Evolutionary conservation across 2,888 invertebrate species (phyloP).

Genomic region (Mechanitis messenoides): DNA sequence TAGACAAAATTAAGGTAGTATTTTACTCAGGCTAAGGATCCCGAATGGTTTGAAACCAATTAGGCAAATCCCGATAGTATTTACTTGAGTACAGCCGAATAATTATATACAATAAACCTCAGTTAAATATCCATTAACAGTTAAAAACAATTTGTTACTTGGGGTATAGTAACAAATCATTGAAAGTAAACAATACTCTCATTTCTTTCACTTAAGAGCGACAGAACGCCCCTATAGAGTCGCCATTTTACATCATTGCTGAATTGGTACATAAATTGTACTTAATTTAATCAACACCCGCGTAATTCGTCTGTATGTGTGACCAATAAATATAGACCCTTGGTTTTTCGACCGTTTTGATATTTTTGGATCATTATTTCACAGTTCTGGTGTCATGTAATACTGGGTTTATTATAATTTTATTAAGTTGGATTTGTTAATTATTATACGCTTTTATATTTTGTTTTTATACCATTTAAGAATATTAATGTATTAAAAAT

Average conservation of each 20-base stretch:
- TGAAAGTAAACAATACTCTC: conserved; percentile 31
- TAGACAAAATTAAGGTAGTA: too few species aligned
- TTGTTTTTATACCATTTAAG: too few species aligned
- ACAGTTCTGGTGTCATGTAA: conserved; percentile 34
- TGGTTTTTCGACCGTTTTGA: conserved; percentile 34
- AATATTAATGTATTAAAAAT: too few species aligned
- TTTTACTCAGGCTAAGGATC: too few species aligned
- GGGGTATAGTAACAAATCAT: conserved; percentile 20
- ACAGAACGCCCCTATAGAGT: conserved; percentile 57
- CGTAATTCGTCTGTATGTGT: conserved; percentile 46
- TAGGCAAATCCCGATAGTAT: too few species aligned
- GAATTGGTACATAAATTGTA: conserved; percentile 72
- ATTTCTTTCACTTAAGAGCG: conserved; percentile 51
- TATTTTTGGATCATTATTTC: conserved; percentile 15
- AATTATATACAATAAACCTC: too few species aligned
- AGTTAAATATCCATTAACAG: conserved; percentile 2
- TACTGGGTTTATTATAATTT: conserved; percentile 15
- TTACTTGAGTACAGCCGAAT: too few species aligned
- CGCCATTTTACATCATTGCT: conserved; percentile 69
- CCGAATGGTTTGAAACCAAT: too few species aligned
- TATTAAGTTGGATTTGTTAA: too few species aligned
- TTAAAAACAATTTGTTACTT: too few species aligned
- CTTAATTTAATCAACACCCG: conserved; percentile 73
- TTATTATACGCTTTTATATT: too few species aligned
- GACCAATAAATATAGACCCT: conserved; percentile 47